Conservation (phyloP, 2,888 invertebrate species). For the Platycheirus albimanus region DNA sequence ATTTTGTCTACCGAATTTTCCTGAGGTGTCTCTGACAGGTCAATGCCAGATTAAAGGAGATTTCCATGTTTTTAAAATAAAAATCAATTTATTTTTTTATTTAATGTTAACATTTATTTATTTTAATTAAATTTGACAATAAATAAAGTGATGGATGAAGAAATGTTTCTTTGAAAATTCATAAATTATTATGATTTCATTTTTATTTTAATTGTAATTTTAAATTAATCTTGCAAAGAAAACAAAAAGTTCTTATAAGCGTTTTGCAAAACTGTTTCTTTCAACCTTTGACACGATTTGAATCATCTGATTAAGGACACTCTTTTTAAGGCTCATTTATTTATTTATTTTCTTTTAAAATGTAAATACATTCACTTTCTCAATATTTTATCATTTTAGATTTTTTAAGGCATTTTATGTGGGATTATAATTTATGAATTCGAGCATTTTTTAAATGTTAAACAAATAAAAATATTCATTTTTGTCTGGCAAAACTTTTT, state of each 20-base stretch:
- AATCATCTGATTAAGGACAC: slow-evolving; percentile 67
- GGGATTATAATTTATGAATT: slow-evolving; percentile 3
- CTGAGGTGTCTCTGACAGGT: too few species aligned
- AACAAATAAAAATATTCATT: too few species aligned
- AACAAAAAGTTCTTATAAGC: slow-evolving; percentile 10
- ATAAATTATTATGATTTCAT: not conserved
- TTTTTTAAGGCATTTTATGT: slow-evolving; percentile 41
- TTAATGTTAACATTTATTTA: slow-evolving; percentile 52
- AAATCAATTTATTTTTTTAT: not conserved
- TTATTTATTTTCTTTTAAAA: not conserved
- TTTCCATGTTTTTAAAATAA: not conserved
- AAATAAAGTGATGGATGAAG: slow-evolving; percentile 64
- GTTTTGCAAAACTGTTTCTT: slow-evolving; percentile 6
- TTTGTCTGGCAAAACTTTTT: too few species aligned
- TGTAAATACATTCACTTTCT: slow-evolving; percentile 29
- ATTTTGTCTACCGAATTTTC: too few species aligned
- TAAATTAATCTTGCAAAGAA: slow-evolving; percentile 21
- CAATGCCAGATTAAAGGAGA: too few species aligned
- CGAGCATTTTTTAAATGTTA: too few species aligned
- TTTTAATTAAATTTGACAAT: slow-evolving; percentile 49
- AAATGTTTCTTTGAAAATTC: slow-evolving; percentile 21
- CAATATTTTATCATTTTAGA: not conserved
- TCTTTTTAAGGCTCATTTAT: slow-evolving; percentile 63
- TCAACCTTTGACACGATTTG: slow-evolving; percentile 20
- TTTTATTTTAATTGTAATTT: not conserved